Conservation (phyloP, 2,797 vertebrate species). For the Artibeus jamaicensis region DNA sequence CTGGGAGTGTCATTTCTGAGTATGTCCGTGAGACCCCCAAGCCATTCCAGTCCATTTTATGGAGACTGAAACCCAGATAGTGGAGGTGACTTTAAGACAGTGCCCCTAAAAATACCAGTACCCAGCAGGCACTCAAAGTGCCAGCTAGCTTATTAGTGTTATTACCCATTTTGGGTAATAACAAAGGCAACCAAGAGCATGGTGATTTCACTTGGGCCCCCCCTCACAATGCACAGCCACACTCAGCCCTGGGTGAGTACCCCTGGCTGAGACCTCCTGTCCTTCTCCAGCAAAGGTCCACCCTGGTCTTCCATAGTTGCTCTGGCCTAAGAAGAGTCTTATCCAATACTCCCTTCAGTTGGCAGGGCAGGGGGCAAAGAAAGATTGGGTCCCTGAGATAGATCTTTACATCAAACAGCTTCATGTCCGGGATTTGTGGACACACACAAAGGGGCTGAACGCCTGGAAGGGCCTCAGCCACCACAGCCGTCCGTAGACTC, state of each 20-base stretch:
- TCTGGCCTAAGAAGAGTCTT: background rate
- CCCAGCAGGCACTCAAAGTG: background rate
- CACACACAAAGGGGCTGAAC: background rate
- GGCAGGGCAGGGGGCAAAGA: background rate
- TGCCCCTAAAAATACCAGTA: background rate
- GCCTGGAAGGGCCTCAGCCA: background rate
- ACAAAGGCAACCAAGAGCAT: background rate
- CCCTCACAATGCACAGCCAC: no score
- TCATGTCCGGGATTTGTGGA: background rate
- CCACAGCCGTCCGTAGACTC: background rate
- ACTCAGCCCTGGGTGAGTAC: background rate
- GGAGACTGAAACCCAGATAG: background rate
- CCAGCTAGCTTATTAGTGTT: background rate
- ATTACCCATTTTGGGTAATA: no score
- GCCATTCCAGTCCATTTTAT: background rate
- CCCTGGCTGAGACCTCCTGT: background rate
- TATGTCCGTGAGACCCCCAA: background rate
- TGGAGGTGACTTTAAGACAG: background rate
- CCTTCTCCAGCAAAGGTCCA: background rate
- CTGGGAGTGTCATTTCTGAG: background rate
- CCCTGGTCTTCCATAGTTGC: background rate
- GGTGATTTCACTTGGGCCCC: background rate
- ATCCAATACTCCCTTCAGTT: background rate
- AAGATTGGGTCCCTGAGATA: background rate
- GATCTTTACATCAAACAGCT: background rate